A percentile compares a stretch with the other conserved stretches of the same genome.
Evolutionary conservation across 2,113 vertebrate genomes (phyloP).

Genomic region (Sceloporus tristichus): DNA sequence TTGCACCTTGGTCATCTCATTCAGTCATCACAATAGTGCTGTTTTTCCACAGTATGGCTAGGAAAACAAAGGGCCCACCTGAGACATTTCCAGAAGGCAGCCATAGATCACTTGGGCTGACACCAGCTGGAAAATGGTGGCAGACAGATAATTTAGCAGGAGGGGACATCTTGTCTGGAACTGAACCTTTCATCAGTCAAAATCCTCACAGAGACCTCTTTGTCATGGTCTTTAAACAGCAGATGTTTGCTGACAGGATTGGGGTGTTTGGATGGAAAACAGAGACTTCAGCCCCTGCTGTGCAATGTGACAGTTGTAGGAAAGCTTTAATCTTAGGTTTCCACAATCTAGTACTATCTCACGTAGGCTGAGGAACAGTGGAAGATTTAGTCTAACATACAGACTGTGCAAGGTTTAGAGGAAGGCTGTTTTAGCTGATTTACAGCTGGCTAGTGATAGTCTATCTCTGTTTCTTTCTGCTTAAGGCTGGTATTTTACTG

Average conservation of each 20-base stretch:
- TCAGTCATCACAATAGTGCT: neutral
- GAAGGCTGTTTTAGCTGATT: neutral
- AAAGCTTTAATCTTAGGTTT: neutral
- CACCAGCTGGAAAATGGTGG: neutral
- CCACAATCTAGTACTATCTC: neutral
- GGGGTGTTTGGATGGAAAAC: neutral
- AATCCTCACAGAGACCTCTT: neutral
- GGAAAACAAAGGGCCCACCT: neutral
- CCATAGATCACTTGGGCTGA: neutral
- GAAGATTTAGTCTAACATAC: neutral
- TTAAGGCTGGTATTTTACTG: neutral
- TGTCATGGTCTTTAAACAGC: neutral
- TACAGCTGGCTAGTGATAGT: neutral
- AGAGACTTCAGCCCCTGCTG: neutral
- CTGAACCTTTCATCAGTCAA: neutral
- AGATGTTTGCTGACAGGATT: constrained; percentile 1
- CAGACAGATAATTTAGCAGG: neutral
- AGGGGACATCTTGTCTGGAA: neutral
- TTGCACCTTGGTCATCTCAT: neutral
- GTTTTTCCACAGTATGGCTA: neutral
- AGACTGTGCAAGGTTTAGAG: neutral
- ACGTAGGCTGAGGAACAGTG: neutral
- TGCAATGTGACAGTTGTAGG: neutral
- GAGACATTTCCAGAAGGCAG: neutral
- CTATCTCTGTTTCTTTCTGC: neutral